Base-by-base conservation (phyloP, 1,140 invertebrate genomes). In the Homarus americanus region DNA sequence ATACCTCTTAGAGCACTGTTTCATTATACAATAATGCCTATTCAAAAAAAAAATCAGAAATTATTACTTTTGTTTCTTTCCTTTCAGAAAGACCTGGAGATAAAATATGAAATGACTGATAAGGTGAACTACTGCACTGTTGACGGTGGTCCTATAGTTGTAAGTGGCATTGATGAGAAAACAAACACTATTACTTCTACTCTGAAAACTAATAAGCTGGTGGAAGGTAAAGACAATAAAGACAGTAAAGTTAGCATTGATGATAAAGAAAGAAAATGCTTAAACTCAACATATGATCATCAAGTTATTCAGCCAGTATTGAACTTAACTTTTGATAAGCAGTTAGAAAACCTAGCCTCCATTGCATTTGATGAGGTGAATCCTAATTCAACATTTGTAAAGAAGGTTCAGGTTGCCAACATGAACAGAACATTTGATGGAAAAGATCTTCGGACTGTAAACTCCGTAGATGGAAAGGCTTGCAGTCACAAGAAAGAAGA, bases 271-370 rank as follows among this genome's bases (percentile, higher is more conserved):
- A 69, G n/a, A 7, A 28, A 69, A 24, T 17, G 63, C n/a, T 7
- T 69, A 28, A 69, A 69, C 24, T 32, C 24, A 69, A 69, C 63
- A 32, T 69, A 24, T 69, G 63, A 69, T 32, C n/a, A 69, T 9
- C 5, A 69, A 10, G n/a, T 10, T 69, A 69, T 69, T 41, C 82
- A 49, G 7, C n/a, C 63, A 9, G 49, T 38, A 63, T 20, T 63
- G 9, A 85, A 85, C 44, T 69, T 69, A 34, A 85, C 82, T n/a
- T 75, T 85, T 85, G 82, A 85, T 4, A 41, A 44, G 10, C 63
- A 49, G 1, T 40, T 69, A 12, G 66, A 72, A 41, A 38, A 41
- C n/a, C 28, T 36, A 69, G 34, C 63, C 82, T 41, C 28, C 7
- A 32, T 69, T 32, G 4, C 58, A 63, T 24, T 20, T 63, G 58